These are phyloP conservation scores for Scyliorhinus canicula DNA, from an alignment of 2,797 vertebrate genomes.

Conservation along the genomic window DNA sequence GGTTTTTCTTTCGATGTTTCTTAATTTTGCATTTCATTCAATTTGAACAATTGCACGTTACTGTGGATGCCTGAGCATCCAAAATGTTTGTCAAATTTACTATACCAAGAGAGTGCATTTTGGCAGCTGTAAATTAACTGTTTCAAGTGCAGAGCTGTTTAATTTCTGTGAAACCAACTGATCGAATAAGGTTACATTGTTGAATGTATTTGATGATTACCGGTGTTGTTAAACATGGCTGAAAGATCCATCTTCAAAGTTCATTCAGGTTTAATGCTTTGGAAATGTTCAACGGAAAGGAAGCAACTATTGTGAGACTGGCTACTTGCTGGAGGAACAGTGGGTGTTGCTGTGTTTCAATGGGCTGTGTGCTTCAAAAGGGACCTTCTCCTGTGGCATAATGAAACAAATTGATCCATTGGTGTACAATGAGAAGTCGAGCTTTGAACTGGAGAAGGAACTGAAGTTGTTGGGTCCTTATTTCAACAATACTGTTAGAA, in stretches of 20 bases:
- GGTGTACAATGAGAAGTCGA: not conserved
- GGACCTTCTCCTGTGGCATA: not conserved
- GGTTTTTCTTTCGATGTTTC: not conserved
- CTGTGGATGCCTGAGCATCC: not conserved
- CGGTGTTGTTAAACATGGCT: not conserved
- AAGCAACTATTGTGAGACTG: not conserved
- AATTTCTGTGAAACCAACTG: not conserved
- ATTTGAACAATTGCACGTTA: not conserved
- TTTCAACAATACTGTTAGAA: not conserved
- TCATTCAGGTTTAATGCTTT: not conserved
- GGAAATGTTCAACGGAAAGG: not conserved
- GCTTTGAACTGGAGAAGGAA: not conserved
- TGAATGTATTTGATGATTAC: not conserved
- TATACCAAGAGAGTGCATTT: not conserved
- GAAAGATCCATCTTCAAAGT: not conserved
- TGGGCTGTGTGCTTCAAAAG: not conserved
- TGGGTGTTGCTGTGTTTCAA: not conserved
- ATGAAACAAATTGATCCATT: not conserved
- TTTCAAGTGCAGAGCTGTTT: constrained; percentile 10
- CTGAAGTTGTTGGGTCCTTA: not conserved
- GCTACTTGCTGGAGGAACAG: no score
- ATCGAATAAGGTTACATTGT: not conserved
- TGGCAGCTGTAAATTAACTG: not conserved
- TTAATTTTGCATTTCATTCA: constrained; percentile 4
- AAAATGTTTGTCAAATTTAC: not conserved